phyloP scores from a whole-genome alignment of 2,113 vertebrate genomes.

The Cottus gobio region DNA sequence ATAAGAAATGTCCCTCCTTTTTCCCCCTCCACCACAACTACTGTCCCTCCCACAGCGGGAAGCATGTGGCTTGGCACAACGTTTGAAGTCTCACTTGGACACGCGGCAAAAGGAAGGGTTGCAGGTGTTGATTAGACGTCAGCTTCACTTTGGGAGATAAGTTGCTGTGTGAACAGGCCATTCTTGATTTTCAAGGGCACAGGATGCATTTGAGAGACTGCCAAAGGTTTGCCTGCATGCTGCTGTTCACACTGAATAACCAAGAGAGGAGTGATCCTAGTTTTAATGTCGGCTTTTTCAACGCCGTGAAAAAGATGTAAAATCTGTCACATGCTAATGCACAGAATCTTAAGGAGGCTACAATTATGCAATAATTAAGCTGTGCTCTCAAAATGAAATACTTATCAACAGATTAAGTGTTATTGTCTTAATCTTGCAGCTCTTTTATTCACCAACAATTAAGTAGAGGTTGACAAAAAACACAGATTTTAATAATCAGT shows the following conservation, averaged over 20 bases:
- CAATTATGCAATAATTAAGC: constrained; percentile 40
- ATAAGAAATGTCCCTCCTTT: constrained; percentile 64
- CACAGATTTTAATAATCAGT: constrained; percentile 12
- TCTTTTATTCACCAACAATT: constrained; percentile 39
- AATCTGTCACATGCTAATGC: constrained; percentile 22
- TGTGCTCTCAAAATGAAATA: constrained; percentile 49
- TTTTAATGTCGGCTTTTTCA: constrained; percentile 22
- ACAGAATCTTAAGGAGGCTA: constrained; percentile 3
- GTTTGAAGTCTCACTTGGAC: constrained; percentile 83
- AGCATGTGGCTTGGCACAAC: constrained; percentile 75
- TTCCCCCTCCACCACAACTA: constrained; percentile 40
- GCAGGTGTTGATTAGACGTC: constrained; percentile 86
- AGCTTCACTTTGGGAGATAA: constrained; percentile 82
- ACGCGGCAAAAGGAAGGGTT: constrained; percentile 72
- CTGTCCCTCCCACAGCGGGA: constrained; percentile 53
- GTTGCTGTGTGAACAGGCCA: constrained; percentile 72
- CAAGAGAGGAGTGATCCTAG: constrained; percentile 43
- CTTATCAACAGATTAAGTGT: constrained; percentile 42
- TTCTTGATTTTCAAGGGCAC: constrained; percentile 83
- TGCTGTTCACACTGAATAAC: constrained; percentile 53
- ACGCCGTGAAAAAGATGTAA: constrained; percentile 3
- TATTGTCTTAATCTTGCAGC: constrained; percentile 29
- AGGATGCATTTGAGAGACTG: constrained; percentile 72
- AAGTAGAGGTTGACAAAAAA: constrained; percentile 27
- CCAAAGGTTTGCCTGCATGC: constrained; percentile 67